Percentiles rank a stretch among this genome's conserved stretches.
phyloP scores from a whole-genome alignment of 2,113 vertebrate species.

The Telmatochromis brichardi region DNA sequence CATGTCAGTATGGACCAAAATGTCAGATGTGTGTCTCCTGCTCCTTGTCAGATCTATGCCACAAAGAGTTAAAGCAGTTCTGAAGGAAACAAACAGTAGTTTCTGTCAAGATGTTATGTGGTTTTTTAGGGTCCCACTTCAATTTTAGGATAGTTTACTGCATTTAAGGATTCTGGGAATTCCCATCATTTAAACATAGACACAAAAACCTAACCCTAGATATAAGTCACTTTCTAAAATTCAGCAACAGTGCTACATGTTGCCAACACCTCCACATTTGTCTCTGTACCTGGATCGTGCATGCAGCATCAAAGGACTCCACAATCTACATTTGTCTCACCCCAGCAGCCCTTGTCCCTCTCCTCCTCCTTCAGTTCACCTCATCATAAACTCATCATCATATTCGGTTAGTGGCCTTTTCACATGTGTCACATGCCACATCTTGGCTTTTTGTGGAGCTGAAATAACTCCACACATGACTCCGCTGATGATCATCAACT shows the following conservation, averaged over 20 bases:
- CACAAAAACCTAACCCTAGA: background rate
- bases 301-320: background rate
- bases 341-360: background rate
- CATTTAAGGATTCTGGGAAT: background rate
- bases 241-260: background rate
- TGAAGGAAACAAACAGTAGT: background rate
- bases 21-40: background rate
- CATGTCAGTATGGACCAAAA: background rate
- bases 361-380: background rate
- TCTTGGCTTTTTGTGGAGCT: background rate
- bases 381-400: background rate
- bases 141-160: background rate
- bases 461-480: background rate
- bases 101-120: background rate
- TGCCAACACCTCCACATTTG: background rate
- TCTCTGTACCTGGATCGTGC: background rate
- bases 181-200: background rate
- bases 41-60: background rate
- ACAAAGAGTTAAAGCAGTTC: background rate
- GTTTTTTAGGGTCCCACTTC: background rate
- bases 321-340: background rate
- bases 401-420: background rate
- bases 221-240: background rate
- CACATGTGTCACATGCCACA: accelerated
- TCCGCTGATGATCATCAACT: background rate